A percentile compares a stretch with the other conserved stretches of the same genome.
Evolutionary conservation across 2,888 invertebrate genomes (phyloP).

Genomic region (Gnatocerus cornutus): DNA sequence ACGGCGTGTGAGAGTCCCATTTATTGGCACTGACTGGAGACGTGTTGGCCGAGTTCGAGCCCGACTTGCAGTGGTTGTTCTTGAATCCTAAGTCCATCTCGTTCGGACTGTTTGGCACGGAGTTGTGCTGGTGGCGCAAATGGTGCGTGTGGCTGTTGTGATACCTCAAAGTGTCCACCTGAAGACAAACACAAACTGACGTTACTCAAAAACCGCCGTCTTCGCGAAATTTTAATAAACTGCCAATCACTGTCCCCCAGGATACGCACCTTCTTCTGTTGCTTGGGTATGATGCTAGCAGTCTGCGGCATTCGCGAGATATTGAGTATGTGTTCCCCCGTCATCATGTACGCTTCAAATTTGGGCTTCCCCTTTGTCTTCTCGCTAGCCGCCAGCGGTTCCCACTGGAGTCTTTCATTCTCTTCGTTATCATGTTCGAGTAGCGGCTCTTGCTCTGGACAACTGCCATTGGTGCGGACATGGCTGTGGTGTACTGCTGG

Average conservation of each 20-base stretch:
- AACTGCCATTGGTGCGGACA: slow-evolving; percentile 73
- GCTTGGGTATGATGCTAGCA: slow-evolving; percentile 76
- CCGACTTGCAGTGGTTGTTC: slow-evolving; percentile 61
- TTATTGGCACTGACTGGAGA: slow-evolving; percentile 74
- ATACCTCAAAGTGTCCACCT: slow-evolving; percentile 70
- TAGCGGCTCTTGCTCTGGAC: slow-evolving; percentile 72
- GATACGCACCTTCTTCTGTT: slow-evolving; percentile 75
- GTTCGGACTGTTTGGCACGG: slow-evolving; percentile 82
- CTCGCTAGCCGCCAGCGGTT: slow-evolving; percentile 71
- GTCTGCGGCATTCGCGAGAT: slow-evolving; percentile 87
- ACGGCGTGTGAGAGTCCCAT: slow-evolving; percentile 65
- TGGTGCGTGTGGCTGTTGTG: slow-evolving; percentile 73
- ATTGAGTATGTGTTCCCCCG: slow-evolving; percentile 95
- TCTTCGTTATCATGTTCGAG: slow-evolving; percentile 67
- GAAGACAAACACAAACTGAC: slow-evolving; percentile 18
- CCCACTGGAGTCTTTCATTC: slow-evolving; percentile 74
- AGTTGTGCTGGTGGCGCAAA: slow-evolving; percentile 72
- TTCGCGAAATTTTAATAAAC: too few relatives aligned
- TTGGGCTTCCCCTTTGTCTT: slow-evolving; percentile 70
- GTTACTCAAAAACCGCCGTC: too few relatives aligned
- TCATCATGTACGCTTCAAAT: slow-evolving; percentile 98
- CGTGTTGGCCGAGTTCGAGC: slow-evolving; percentile 73
- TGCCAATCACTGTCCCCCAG: too few relatives aligned
- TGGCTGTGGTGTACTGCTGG: slow-evolving; percentile 67
- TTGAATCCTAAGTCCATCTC: slow-evolving; percentile 76